Evolutionary conservation across 2,113 vertebrate genomes (phyloP).

Genomic region (Dascyllus trimaculatus): DNA sequence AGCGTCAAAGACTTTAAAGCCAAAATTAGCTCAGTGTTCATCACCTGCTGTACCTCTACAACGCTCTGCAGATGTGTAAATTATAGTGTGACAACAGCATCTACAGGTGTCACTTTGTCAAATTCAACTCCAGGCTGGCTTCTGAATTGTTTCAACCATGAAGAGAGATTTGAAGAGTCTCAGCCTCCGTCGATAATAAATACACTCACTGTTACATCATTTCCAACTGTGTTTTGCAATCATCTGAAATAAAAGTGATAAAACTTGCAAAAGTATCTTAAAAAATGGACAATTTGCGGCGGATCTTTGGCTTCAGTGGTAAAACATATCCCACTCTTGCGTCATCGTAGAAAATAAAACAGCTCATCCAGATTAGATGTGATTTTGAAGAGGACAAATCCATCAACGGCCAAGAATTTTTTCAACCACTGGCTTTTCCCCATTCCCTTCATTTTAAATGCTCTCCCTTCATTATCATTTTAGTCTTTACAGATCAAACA

Average conservation of each 20-base stretch:
- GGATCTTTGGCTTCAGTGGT: conserved; percentile 69
- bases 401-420: neutral
- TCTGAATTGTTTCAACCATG: too few relatives aligned
- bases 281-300: neutral
- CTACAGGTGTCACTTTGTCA: too few relatives aligned
- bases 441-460: conserved; percentile 32
- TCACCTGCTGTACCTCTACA: neutral
- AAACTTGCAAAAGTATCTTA: neutral
- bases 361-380: neutral
- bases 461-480: conserved; percentile 14
- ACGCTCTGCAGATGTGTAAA: neutral
- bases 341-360: conserved; percentile 27
- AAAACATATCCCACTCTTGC: conserved; percentile 24
- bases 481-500: neutral
- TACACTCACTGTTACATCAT: neutral
- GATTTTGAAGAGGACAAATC: conserved; percentile 1
- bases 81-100: neutral
- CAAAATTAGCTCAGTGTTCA: conserved; percentile 14
- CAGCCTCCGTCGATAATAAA: neutral
- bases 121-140: too few relatives aligned
- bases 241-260: neutral
- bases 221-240: neutral
- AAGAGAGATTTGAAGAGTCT: neutral
- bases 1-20: conserved; percentile 4
- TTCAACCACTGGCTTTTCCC: neutral